Evolutionary conservation across 2,113 vertebrate species (phyloP).

Genomic region (Limnothrissa miodon): DNA sequence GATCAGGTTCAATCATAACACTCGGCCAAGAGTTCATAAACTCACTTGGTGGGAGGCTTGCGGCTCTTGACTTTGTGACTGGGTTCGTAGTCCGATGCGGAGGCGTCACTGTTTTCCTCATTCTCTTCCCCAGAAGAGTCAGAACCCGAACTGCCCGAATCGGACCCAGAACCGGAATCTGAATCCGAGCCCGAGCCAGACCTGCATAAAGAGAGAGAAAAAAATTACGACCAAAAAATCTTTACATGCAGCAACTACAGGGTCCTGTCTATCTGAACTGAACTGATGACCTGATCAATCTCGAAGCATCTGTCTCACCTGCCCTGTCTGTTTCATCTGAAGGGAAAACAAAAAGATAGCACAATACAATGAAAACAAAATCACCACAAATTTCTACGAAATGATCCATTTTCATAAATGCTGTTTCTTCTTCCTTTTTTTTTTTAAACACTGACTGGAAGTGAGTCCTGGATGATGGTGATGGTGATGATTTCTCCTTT

Average conservation of each 20-base stretch:
- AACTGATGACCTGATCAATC: background rate
- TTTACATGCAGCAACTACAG: background rate
- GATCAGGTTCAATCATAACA: background rate
- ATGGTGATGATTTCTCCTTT: background rate
- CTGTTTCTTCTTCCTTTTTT: background rate
- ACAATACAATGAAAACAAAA: background rate
- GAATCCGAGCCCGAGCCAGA: slow-evolving; percentile 77
- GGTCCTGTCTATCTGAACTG: background rate
- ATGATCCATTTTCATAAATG: background rate
- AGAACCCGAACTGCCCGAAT: slow-evolving; percentile 84
- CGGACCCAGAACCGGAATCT: slow-evolving; percentile 71
- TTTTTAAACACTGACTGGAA: background rate
- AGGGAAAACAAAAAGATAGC: background rate
- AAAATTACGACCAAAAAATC: background rate
- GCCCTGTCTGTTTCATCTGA: background rate
- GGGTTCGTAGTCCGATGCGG: slow-evolving; percentile 95
- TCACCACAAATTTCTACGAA: background rate
- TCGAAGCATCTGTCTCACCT: background rate
- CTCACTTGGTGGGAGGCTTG: slow-evolving; percentile 89
- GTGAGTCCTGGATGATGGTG: background rate
- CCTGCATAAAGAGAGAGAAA: slow-evolving; percentile 37
- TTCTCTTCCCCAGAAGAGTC: slow-evolving; percentile 81
- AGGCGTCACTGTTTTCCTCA: slow-evolving; percentile 86
- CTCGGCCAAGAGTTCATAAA: background rate
- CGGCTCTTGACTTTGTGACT: slow-evolving; percentile 92